A percentile compares a stretch with the other conserved stretches of the same genome.
phyloP scores from a whole-genome alignment of 2,113 vertebrate genomes.

The Chelonoidis abingdonii region DNA sequence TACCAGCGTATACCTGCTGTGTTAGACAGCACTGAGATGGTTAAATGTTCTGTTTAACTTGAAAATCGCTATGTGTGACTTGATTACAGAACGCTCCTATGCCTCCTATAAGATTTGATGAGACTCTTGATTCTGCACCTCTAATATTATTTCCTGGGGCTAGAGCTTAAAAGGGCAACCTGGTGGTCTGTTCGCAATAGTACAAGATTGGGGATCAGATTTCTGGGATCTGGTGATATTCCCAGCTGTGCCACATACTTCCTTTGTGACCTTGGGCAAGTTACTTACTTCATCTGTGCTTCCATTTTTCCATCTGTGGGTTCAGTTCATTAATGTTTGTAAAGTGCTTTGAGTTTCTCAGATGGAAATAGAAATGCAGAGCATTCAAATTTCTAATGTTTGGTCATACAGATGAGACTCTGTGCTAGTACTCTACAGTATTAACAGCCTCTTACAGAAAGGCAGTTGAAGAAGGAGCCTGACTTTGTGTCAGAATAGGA shows the following conservation, averaged over 20 bases:
- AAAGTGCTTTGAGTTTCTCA: neutral
- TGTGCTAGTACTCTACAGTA: neutral
- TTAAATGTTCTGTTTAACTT: neutral
- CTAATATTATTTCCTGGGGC: neutral
- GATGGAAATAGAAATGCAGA: neutral
- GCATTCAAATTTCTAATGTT: neutral
- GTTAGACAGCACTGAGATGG: neutral
- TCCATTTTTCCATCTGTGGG: neutral
- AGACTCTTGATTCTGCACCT: neutral
- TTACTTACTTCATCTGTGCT: neutral
- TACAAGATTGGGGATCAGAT: neutral
- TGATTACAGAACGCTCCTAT: neutral
- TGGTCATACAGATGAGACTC: constrained; percentile 23
- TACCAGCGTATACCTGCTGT: neutral
- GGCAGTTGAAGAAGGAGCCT: neutral
- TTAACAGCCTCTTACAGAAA: neutral
- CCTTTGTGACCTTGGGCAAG: neutral
- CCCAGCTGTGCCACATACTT: neutral
- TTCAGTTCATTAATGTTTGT: neutral
- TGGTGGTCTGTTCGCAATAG: neutral
- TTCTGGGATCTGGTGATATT: neutral
- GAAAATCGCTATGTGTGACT: neutral
- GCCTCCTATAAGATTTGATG: neutral
- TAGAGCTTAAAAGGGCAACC: neutral
- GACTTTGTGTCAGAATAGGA: constrained; percentile 7